Percentiles rank a stretch among this genome's conserved stretches.
Conservation (phyloP, 2,113 vertebrate genomes). For the Ramphastos sulfuratus region DNA sequence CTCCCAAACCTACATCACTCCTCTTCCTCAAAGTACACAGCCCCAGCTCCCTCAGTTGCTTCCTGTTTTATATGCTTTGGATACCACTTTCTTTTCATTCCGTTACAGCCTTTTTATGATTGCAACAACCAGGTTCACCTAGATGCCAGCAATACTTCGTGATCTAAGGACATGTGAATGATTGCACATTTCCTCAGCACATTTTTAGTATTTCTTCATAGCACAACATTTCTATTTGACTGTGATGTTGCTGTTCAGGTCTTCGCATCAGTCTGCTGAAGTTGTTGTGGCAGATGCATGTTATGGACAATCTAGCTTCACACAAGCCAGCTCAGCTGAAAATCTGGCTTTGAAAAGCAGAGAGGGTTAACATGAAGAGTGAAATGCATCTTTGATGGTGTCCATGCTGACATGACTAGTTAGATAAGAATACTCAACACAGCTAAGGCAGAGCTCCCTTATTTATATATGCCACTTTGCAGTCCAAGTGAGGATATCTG, state of each 20-base stretch:
- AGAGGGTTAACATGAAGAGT: background rate
- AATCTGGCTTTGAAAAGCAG: background rate
- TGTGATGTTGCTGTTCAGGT: background rate
- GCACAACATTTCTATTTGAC: background rate
- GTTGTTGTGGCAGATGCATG: background rate
- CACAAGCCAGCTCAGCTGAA: background rate
- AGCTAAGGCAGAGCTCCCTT: rapidly evolving
- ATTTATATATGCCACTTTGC: background rate
- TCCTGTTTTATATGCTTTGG: background rate
- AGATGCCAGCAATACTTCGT: background rate
- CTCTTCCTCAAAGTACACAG: too few relatives aligned
- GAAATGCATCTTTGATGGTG: background rate
- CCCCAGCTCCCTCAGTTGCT: background rate
- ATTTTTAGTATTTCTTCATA: background rate
- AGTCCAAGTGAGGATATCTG: background rate
- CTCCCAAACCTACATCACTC: too few relatives aligned
- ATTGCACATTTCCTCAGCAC: background rate
- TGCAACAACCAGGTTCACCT: background rate
- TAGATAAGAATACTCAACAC: background rate
- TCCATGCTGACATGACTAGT: background rate
- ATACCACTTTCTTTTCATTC: constrained; percentile 44
- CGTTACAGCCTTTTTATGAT: background rate
- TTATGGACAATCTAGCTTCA: background rate
- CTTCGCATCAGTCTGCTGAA: background rate
- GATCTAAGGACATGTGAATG: background rate